Base-by-base conservation (phyloP, 2,797 vertebrate species). In the Craterocephalus amniculus region DNA sequence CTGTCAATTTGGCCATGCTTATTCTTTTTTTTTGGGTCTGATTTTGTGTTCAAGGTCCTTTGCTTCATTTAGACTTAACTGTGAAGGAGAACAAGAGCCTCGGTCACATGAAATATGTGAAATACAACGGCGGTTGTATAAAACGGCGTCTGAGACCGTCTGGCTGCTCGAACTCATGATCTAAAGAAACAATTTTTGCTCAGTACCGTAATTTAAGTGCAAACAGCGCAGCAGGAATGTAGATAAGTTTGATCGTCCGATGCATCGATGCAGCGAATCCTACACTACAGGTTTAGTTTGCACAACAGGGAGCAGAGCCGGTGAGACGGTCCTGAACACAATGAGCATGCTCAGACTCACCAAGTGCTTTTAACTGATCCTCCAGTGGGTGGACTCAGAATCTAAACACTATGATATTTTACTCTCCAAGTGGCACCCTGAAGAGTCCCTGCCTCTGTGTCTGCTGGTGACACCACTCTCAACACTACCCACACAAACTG, bases 401-500 rank as follows among this genome's bases (percentile, higher is more conserved):
- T 70, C 58, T n/a, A 76, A 74, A 83, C 75, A 87, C 80, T 79
- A 87, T 74, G 66, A 72, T 71, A 55, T 83, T 87, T 86, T 78
- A 83, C 74, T 87, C 70, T 86, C 58, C 67, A 64, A 84, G 74
- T 74, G 86, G 83, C 83, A 74, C 78, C 84, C 74, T 84, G 78
- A 88, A 84, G 88, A 83, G 84, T 87, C 77, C 66, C 83, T 3
- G 66, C 83, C 79, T 71, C 70, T 62, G 83, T 85, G 81, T 88
- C 73, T 70, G 76, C 73, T 78, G 72, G 80, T 85, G 89, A 89
- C 79, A 79, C 79, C 3, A 63, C 84, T 85, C 79, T 87, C 72
- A 74, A 83, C 81, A 75, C 84, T 79, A 83, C 86, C 82, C 92
- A 90, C 89, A 86, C 80, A 86, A 0, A 57, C 72, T 48, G 68